Conservation (phyloP, 53 echinoderm and acorn worm species). For the Hippasteria phrygiana region DNA sequence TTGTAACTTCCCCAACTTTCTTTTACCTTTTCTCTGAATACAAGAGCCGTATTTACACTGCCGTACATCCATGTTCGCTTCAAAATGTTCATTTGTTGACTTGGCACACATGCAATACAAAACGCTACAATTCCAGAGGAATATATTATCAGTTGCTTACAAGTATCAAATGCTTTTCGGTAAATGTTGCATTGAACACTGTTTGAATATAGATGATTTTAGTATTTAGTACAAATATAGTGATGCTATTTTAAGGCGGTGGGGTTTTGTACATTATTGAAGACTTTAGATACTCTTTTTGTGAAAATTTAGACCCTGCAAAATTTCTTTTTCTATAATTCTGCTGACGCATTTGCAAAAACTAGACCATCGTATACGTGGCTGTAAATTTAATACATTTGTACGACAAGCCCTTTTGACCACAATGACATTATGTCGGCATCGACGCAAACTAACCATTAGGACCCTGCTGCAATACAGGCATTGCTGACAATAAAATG, state of each 20-base stretch:
- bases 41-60: too few species aligned
- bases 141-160: background rate
- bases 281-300: background rate
- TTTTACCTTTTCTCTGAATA: too few species aligned
- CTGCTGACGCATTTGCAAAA: background rate
- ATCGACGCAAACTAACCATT: too few species aligned
- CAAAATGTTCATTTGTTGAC: too few species aligned
- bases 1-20: too few species aligned
- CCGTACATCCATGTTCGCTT: too few species aligned
- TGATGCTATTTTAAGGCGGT: constrained; percentile 33
- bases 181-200: background rate
- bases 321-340: background rate
- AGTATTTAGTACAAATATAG: constrained; percentile 48
- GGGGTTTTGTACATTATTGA: constrained; percentile 50
- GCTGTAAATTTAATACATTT: too few species aligned
- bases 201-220: background rate
- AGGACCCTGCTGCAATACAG: too few species aligned
- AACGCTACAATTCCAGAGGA: background rate
- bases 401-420: too few species aligned
- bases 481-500: too few species aligned
- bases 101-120: background rate
- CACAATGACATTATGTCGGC: too few species aligned
- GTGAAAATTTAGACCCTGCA: background rate
- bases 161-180: constrained; percentile 10
- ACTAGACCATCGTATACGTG: too few species aligned